These are phyloP conservation scores for Craterocephalus amniculus DNA, from an alignment of 2,797 vertebrate genomes.

Conservation along the genomic window DNA sequence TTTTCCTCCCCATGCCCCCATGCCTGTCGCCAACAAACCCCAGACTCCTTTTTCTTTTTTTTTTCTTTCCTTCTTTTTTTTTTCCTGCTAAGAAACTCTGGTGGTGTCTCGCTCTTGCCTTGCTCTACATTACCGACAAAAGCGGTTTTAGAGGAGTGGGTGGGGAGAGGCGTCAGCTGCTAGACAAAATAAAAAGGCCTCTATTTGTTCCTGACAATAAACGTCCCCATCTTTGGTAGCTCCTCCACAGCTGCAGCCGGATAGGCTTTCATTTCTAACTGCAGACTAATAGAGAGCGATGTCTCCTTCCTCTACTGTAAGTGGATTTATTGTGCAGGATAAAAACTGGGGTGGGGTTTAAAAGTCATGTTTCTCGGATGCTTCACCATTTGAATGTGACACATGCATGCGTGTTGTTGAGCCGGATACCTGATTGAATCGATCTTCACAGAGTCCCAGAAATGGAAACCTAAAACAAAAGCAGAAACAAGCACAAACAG, in stretches of 20 bases:
- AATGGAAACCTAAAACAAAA: conserved; percentile 45
- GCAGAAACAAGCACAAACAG: conserved; percentile 1
- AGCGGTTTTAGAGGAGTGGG: conserved; percentile 68
- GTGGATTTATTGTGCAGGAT: conserved; percentile 58
- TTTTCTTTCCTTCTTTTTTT: conserved; percentile 17
- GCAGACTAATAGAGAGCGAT: conserved; percentile 55
- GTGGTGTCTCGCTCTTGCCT: conserved; percentile 48
- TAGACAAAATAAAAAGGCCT: conserved; percentile 78
- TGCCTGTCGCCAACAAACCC: conserved; percentile 45
- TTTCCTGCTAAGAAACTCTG: conserved; percentile 49
- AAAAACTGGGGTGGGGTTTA: conserved; percentile 53
- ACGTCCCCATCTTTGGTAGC: conserved; percentile 68
- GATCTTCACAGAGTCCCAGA: conserved; percentile 15
- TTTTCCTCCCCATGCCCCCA: conserved; percentile 28
- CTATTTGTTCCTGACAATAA: conserved; percentile 77
- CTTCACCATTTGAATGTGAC: conserved; percentile 40
- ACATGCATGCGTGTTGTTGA: conserved; percentile 1
- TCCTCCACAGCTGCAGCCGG: conserved; percentile 74
- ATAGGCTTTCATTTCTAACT: conserved; percentile 69
- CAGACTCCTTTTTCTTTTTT: conserved; percentile 28
- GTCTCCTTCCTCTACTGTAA: conserved; percentile 68
- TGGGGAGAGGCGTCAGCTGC: conserved; percentile 76
- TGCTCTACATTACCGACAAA: conserved; percentile 70
- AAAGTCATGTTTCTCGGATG: conserved; percentile 31
- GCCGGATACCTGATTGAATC: conserved; percentile 48